Evolutionary conservation across 2,888 invertebrate genomes (phyloP), one percentile per base, ranked within the genome.

Genomic region (Suillia variegata): DNA sequence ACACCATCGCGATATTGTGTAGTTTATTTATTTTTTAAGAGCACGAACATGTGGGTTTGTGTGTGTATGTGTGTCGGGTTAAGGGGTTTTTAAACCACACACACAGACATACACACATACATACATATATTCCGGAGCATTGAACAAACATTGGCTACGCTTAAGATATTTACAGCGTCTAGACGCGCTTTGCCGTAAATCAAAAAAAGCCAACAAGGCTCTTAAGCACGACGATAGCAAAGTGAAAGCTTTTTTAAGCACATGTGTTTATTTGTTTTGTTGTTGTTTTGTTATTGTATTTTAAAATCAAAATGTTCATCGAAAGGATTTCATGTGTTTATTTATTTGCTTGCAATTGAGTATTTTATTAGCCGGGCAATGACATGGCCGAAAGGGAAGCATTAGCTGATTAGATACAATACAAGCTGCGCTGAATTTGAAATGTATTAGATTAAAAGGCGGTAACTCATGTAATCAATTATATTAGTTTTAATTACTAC

Each of bases 111-210:
- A 50, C 50, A 15, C 50, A 22, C 26, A 22, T n/a, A 50, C 50
- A 24, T 18, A 2, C n/a, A 24, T 15, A 15, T 26, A 26, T n/a
- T 10, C 26, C 5, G 15, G 4, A n/a, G 3, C 13, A 13, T 26
- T 10, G 22, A 21, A 49, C 49, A 1, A 20, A 22, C 49, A 22
- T 4, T 22, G 49, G 22, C 13, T 13, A 13, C 12, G 49, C 50
- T 51, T 51, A 73, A 71, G 74, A 74, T 74, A 73, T 73, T 73
- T 74, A 73, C 73, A 68, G 66, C 74, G 72, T 73, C 72, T 73
- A 73, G 72, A 73, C 72, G 70, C 63, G 61, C 34, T 63, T 31
- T 52, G 55, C 54, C 63, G 74, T 73, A 73, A 73, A 73, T 73
- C 72, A 73, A 74, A 74, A n/a, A n/a, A 38, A 4, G 38, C 15